phyloP scores from a whole-genome alignment of 2,113 vertebrate species.

The Cervus canadensis region DNA sequence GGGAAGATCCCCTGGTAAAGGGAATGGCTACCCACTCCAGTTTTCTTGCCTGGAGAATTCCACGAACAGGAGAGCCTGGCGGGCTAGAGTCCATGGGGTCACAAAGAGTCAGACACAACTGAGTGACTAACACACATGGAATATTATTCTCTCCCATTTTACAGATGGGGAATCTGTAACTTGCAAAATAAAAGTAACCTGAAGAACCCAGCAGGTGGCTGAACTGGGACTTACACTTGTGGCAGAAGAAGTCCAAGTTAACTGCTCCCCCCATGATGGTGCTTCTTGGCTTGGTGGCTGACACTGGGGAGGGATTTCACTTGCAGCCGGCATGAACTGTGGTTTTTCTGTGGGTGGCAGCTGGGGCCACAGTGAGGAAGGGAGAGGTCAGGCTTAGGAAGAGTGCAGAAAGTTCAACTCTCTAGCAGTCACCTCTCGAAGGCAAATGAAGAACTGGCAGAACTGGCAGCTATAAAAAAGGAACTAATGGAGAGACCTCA shows the following conservation, averaged over 20 bases:
- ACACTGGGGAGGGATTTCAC: not conserved
- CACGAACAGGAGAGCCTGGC: not conserved
- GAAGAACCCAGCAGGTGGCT: not conserved
- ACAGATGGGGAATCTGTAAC: not conserved
- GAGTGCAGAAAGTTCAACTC: slow-evolving; percentile 36
- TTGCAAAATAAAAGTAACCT: not conserved
- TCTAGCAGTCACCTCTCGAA: not conserved
- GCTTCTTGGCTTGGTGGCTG: not conserved
- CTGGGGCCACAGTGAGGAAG: slow-evolving; percentile 24
- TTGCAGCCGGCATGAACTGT: not conserved
- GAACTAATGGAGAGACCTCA: not conserved
- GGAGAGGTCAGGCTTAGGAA: slow-evolving; percentile 30
- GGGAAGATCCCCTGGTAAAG: not conserved
- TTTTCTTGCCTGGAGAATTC: not conserved
- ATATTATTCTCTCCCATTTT: not conserved
- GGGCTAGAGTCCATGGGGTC: not conserved
- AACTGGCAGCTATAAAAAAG: not conserved
- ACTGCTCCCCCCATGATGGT: not conserved
- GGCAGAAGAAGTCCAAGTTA: not conserved
- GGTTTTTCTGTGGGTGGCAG: slow-evolving; percentile 21
- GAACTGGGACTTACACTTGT: not conserved
- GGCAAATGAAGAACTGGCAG: not conserved
- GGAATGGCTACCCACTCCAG: not conserved
- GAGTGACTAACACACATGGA: not conserved
- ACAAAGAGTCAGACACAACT: not conserved